Evolutionary conservation across 2,888 invertebrate species (phyloP), one percentile per base, ranked within the genome.

Genomic region (Lingula anatina): DNA sequence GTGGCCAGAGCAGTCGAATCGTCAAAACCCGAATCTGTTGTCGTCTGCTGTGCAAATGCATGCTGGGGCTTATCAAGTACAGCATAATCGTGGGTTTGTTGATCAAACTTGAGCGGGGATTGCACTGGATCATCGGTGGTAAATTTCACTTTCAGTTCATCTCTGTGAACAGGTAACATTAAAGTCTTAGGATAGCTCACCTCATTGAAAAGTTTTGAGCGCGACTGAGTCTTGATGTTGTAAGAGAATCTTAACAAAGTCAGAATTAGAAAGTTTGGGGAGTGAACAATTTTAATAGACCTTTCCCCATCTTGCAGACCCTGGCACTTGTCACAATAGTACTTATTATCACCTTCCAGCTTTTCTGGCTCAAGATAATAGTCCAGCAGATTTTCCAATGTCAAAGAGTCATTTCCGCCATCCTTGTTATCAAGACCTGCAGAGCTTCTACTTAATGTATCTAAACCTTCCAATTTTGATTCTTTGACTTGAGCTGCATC

Each of bases 211-310:
- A 90, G 78, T 75, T 92, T 92, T n/a, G 87, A 86, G 62, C 89
- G 84, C 59, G 85, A 82, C 60, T 87, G 85, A 44, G 82, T 83
- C 43, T 82, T 82, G n/a, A 83, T 82, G 68, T 87, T 84, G 66
- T 85, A 88, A 51, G 84, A 82, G 71, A 91, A 91, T 65, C 90
- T 85, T 70, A 90, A 88, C 12, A 91, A 75, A 0, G 89, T 89
- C 2, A 91, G 78, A 51, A 90, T 86, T 15, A 92, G 80, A 73
- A 88, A 86, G 40, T 85, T 83, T 0, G 91, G 91, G 3, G 87
- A 83, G 46, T 85, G 83, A 12, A 86, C 82, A 7, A 90, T 83
- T 54, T 81, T 81, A 9, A 86, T 84, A 36, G 82, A 81, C 25
- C 86, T 81, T 69, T 87, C 86, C 0, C 89, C 91, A 65, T 91